Evolutionary conservation across 2,888 invertebrate species (phyloP).

Genomic region (Saturnia pavonia): DNA sequence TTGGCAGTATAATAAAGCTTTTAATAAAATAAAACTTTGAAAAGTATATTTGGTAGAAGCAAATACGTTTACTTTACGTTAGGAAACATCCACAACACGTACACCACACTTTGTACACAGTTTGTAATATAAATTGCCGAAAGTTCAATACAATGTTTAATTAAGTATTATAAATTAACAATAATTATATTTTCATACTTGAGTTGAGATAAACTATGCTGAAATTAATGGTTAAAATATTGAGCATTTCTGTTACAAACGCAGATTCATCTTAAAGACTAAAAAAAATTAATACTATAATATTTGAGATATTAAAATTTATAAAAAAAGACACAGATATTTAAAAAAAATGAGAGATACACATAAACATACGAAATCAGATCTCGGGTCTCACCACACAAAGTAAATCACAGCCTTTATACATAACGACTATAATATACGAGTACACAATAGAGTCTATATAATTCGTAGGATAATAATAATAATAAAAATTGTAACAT

Average conservation of each 20-base stretch:
- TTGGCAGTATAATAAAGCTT: neutral
- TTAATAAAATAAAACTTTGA: neutral
- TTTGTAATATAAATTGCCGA: neutral
- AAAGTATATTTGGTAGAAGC: neutral
- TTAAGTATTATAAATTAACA: neutral
- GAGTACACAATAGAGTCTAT: neutral
- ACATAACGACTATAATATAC: constrained; percentile 51
- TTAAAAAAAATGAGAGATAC: neutral
- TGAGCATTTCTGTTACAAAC: neutral
- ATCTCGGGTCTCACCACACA: constrained; percentile 66
- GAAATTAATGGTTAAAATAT: neutral
- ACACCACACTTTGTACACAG: neutral
- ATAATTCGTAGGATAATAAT: constrained; percentile 25
- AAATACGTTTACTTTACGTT: neutral
- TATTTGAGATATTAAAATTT: neutral
- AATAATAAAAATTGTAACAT: constrained; percentile 35
- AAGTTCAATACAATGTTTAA: no score
- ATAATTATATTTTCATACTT: neutral
- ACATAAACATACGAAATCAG: constrained; percentile 45
- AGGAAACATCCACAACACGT: neutral
- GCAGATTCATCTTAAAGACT: neutral
- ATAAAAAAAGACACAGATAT: neutral
- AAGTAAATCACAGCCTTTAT: constrained; percentile 78
- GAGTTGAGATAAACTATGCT: neutral
- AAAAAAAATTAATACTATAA: no score